Evolutionary conservation across 2,888 invertebrate species (phyloP).

Genomic region (Isotomurus palustris): DNA sequence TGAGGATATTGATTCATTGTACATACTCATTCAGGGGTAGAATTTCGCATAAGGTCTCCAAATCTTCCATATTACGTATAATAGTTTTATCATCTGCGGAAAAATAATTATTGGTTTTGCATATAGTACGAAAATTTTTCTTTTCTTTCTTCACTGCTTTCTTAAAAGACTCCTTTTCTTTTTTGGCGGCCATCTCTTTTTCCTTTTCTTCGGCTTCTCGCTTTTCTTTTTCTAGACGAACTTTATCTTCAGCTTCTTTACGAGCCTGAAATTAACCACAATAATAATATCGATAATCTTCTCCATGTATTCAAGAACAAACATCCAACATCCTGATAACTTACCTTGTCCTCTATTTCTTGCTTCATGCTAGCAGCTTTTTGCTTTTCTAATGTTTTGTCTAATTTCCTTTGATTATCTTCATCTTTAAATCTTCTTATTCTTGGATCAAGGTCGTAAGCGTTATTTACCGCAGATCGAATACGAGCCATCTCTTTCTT

Average conservation of each 20-base stretch:
- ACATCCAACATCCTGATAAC: neutral
- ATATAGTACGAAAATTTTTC: conserved; percentile 70
- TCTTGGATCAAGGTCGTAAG: conserved; percentile 89
- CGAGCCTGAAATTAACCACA: conserved; percentile 47
- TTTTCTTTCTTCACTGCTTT: conserved; percentile 81
- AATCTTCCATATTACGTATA: conserved; percentile 79
- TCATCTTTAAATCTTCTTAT: conserved; percentile 88
- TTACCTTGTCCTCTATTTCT: conserved; percentile 76
- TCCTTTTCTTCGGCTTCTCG: conserved; percentile 77
- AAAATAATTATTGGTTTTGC: conserved; percentile 79
- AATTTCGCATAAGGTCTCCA: conserved; percentile 84
- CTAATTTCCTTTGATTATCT: conserved; percentile 83
- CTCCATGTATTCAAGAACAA: too few species aligned
- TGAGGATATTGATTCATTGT: neutral
- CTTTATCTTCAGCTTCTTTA: conserved; percentile 62
- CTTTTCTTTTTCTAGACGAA: conserved; percentile 64
- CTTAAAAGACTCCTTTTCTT: conserved; percentile 79
- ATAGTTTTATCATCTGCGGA: conserved; percentile 65
- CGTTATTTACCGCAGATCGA: conserved; percentile 83
- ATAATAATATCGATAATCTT: too few species aligned
- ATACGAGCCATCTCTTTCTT: conserved; percentile 96
- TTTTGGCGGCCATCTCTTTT: conserved; percentile 71
- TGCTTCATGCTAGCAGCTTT: conserved; percentile 60
- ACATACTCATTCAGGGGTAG: conserved; percentile 51
- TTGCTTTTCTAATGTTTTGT: conserved; percentile 76